Conservation (phyloP, 2,113 vertebrate genomes). For the Hemicordylus capensis region DNA sequence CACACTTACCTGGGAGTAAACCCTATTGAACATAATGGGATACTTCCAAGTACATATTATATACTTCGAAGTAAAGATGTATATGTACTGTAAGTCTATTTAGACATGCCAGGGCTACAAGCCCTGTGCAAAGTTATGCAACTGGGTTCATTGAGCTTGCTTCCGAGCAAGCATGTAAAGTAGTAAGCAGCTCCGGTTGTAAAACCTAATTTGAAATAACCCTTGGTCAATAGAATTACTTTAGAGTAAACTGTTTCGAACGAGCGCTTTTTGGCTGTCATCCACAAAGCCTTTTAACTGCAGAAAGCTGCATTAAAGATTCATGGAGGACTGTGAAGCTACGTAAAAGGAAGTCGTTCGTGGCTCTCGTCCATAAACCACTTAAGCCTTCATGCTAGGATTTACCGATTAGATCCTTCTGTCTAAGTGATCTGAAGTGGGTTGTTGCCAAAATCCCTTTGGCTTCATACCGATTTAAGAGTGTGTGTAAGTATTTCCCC, state of each 20-base stretch:
- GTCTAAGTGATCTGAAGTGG: neutral
- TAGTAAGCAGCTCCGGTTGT: neutral
- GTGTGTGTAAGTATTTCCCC: neutral
- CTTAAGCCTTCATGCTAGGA: conserved; percentile 10
- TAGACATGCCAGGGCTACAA: too few species aligned
- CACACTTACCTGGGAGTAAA: too few species aligned
- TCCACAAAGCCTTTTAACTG: conserved; percentile 25
- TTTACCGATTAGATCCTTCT: neutral
- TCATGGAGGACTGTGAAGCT: neutral
- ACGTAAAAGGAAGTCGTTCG: neutral
- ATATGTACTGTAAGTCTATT: too few species aligned
- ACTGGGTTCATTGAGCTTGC: neutral
- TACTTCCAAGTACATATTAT: too few species aligned
- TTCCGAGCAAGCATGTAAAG: neutral
- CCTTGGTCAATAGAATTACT: neutral
- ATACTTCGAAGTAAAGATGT: too few species aligned
- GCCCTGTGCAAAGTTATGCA: neutral
- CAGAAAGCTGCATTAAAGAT: conserved; percentile 15
- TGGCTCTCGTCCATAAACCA: conserved; percentile 6
- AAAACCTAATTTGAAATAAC: neutral
- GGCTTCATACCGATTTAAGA: neutral
- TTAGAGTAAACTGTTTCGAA: neutral
- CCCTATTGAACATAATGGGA: too few species aligned
- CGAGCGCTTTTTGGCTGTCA: neutral
- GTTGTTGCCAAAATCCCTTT: neutral